phyloP scores from a whole-genome alignment of 64 coral and sea anemone species.

The Montipora sp. region DNA sequence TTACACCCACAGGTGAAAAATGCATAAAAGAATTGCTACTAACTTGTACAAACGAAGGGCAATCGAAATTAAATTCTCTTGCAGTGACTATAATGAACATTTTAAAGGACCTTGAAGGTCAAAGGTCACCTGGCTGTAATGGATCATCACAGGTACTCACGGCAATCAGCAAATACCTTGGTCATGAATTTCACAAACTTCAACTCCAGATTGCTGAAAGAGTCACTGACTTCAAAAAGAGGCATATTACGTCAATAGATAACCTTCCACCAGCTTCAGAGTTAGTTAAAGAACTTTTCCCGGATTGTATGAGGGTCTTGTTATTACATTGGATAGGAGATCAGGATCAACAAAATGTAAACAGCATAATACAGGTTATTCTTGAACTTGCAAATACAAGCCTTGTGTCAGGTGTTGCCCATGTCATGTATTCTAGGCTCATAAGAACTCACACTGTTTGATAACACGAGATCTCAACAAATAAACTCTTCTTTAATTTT shows the following conservation, averaged over 20 bases:
- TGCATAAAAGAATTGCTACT: neutral
- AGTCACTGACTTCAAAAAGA: slow-evolving; percentile 82
- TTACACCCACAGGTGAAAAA: neutral
- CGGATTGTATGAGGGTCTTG: slow-evolving; percentile 73
- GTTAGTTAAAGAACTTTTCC: slow-evolving; percentile 84
- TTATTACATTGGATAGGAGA: slow-evolving; percentile 76
- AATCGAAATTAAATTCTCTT: slow-evolving; percentile 11
- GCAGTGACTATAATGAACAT: neutral
- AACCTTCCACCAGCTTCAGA: slow-evolving; percentile 74
- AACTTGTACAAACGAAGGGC: neutral
- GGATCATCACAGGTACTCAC: slow-evolving; percentile 33
- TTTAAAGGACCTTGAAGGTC: slow-evolving; percentile 34
- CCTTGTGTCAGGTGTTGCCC: slow-evolving; percentile 93
- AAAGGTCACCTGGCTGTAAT: neutral
- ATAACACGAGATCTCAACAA: neutral
- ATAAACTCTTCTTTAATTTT: neutral
- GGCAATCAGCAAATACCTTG: slow-evolving; percentile 69
- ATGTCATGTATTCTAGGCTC: slow-evolving; percentile 92
- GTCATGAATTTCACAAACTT: slow-evolving; percentile 71
- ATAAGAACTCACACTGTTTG: slow-evolving; percentile 81
- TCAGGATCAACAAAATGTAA: slow-evolving; percentile 20
- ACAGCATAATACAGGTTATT: slow-evolving; percentile 82
- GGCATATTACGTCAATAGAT: slow-evolving; percentile 84
- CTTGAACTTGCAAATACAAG: slow-evolving; percentile 90
- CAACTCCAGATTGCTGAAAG: slow-evolving; percentile 62